phyloP scores from a whole-genome alignment of 2,797 vertebrate species.

The Uromys caudimaculatus region DNA sequence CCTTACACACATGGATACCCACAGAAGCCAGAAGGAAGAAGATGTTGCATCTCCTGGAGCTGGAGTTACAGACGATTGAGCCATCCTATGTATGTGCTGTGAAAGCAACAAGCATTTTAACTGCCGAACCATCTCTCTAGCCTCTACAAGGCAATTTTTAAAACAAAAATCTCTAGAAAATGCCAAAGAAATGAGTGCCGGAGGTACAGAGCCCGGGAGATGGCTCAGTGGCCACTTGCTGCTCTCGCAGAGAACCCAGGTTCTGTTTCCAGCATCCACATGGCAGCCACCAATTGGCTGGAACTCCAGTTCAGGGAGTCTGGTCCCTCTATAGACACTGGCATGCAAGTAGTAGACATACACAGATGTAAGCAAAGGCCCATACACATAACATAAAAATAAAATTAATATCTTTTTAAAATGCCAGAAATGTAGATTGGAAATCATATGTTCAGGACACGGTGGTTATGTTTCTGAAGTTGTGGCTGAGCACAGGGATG shows the following conservation, averaged over 20 bases:
- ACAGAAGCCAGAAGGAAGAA: neutral
- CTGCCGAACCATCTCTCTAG: neutral
- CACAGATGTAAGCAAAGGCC: neutral
- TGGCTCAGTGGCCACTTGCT: neutral
- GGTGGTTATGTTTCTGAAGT: neutral
- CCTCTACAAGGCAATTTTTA: neutral
- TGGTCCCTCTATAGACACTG: neutral
- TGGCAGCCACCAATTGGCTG: neutral
- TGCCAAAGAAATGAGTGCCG: neutral
- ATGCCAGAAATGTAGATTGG: neutral
- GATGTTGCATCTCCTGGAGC: neutral
- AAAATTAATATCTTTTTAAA: neutral
- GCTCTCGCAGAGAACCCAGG: neutral
- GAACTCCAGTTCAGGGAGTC: neutral
- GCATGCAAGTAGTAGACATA: neutral
- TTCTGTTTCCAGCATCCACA: neutral
- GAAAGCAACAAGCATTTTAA: neutral
- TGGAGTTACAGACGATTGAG: neutral
- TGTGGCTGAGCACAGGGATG: neutral
- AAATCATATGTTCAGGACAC: neutral
- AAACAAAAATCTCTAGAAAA: neutral
- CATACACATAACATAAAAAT: neutral
- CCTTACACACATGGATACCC: neutral
- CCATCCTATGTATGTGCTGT: neutral
- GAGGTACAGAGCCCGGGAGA: neutral